Evolutionary conservation across 2,797 vertebrate species (phyloP), one percentile per base, ranked within the genome.

Genomic region (Enteromius thamalakanensis): DNA sequence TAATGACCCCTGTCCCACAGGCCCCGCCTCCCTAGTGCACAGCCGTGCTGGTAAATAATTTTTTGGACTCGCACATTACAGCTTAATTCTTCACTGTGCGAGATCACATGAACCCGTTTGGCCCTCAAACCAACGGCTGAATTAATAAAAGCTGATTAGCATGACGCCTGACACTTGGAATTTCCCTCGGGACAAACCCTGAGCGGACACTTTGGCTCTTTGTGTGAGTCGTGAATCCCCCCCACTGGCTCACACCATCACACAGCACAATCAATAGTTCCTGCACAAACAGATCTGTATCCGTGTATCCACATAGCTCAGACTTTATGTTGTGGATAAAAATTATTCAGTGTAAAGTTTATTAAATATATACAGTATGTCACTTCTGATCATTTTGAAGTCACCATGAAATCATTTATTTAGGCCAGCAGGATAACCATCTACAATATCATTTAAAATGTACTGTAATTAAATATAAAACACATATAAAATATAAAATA

Each of bases 91-190:
- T 79, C 29, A 60, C 68, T 81, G 77, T 37, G 34, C 32, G 55
- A 79, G 77, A 75, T 58, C 71, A 75, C 45, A 21, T 75, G 70
- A 82, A 65, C 72, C 40, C 42, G 80, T 69, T 76, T 74, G 83
- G 72, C 65, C 81, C 84, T 77, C 74, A 64, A 72, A 78, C 79
- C 70, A 84, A 51, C 17, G 65, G 40, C 83, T 84, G 85, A 87
- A 87, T 85, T 86, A 88, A 82, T 84, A 79, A 81, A 82, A 87
- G 77, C 82, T 86, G 85, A 90, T 89, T 88, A 90, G 82, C 42
- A 76, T 42, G 42, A 76, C 81, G 76, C 84, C 58, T 55, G 76
- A 76, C 80, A 77, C 40, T n/a, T 72, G 75, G 45, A 83, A 68
- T 84, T 77, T 80, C 84, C 76, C 76, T 74, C 65, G 12, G 74